Percentiles rank a stretch among this genome's conserved stretches.
Conservation (phyloP, 2,888 invertebrate species). For the Ochropleura leucogaster region DNA sequence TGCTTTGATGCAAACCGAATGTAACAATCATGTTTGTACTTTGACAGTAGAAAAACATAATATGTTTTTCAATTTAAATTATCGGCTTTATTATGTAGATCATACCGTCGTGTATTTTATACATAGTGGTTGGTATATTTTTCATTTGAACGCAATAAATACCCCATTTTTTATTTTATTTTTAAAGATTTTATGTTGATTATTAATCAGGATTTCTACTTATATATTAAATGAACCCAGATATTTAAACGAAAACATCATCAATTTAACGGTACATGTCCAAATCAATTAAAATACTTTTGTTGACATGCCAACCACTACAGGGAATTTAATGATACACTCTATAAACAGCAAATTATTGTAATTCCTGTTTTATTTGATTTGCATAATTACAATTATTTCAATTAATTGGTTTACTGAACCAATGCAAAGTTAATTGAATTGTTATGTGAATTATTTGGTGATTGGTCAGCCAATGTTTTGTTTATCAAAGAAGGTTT, state of each 20-base stretch:
- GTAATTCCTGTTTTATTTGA: conserved; percentile 6
- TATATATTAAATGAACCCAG: neutral
- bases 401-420: conserved; percentile 10
- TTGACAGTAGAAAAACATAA: too few relatives aligned
- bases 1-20: too few relatives aligned
- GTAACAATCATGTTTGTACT: too few relatives aligned
- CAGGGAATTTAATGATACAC: neutral
- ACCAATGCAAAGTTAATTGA: conserved; percentile 10
- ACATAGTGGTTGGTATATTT: neutral
- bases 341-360: conserved; percentile 11
- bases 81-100: too few relatives aligned
- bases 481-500: neutral
- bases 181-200: neutral
- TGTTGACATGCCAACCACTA: conserved; percentile 6
- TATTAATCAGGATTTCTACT: neutral
- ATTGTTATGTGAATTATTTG: conserved; percentile 6
- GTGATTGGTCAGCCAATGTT: neutral
- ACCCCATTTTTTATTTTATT: too few relatives aligned
- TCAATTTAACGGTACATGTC: neutral
- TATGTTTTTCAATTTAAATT: too few relatives aligned
- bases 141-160: neutral
- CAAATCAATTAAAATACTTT: conserved; percentile 26
- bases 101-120: too few relatives aligned
- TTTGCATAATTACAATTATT: neutral
- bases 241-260: conserved; percentile 5